phyloP scores from a whole-genome alignment of 2,888 invertebrate species.

The Sialis lutaria region DNA sequence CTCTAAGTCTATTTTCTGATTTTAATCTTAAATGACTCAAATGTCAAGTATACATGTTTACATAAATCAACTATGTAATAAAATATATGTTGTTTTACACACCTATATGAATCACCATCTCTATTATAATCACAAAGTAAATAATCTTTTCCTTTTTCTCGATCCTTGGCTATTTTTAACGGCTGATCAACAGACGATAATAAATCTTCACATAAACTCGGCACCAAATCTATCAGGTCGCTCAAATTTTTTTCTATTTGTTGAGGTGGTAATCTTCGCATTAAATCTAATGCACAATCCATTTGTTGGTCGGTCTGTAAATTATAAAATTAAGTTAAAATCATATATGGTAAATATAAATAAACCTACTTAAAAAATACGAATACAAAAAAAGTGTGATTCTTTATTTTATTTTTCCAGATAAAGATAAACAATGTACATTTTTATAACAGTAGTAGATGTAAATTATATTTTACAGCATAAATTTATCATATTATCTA shows the following conservation, averaged over 20 bases:
- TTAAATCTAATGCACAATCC: slow-evolving; percentile 97
- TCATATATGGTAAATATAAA: too few relatives aligned
- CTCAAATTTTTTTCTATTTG: slow-evolving; percentile 97
- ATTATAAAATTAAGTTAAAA: neutral
- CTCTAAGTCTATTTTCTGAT: neutral
- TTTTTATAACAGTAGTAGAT: too few relatives aligned
- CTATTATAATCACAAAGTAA: slow-evolving; percentile 97
- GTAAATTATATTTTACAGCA: too few relatives aligned
- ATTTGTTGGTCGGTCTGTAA: slow-evolving; percentile 85
- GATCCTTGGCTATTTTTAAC: slow-evolving; percentile 90
- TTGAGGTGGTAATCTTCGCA: slow-evolving; percentile 97
- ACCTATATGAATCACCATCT: slow-evolving; percentile 95
- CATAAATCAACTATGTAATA: neutral
- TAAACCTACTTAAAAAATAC: too few relatives aligned
- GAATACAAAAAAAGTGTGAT: too few relatives aligned
- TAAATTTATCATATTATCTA: too few relatives aligned
- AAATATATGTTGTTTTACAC: neutral
- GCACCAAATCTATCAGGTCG: slow-evolving; percentile 94
- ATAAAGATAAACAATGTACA: too few relatives aligned
- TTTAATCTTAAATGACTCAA: neutral
- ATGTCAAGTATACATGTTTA: neutral
- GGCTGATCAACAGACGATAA: slow-evolving; percentile 97
- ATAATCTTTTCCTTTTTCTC: slow-evolving; percentile 90
- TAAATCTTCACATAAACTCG: slow-evolving; percentile 89
- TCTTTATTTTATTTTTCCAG: too few relatives aligned